Evolutionary conservation across 2,113 vertebrate genomes (phyloP), one percentile per base, ranked within the genome.

Genomic region (Petrocephalus microphthalmus): DNA sequence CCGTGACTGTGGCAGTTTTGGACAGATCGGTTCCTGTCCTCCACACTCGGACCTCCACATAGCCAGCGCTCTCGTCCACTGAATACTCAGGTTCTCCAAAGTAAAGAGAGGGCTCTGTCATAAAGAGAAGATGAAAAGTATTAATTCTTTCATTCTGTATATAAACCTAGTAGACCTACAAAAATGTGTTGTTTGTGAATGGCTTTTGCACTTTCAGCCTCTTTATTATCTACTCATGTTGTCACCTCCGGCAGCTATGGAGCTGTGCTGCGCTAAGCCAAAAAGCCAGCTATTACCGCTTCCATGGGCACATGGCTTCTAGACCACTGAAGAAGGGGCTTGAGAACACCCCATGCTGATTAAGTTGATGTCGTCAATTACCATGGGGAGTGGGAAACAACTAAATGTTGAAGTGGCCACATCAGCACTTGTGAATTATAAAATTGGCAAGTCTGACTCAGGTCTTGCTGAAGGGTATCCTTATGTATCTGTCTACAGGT

Each of bases 1-100:
- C 94, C 0, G 93, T 96, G 88, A 97, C 93, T 0, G 96, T 96
- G 2, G 96, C 95, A 0, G 92, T 93, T 92, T 96, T 96, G 42
- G 97, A 97, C 87, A 98, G 93, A 90, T 97, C 96, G 0, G 95
- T 95, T 3, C 97, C 97, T 7, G 95, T 96, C 90, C 96, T 95
- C 96, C 95, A 96, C 60, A 98, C 95, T 60, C 81, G 91, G 74
- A 97, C 96, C 88, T 97, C 96, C 67, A 97, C 91, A 0, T 94
- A 96, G 56, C 95, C 96, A 52, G 94, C 92, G 17, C 95, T 96
- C 93, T 97, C 96, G 42, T 96, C 94, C 37, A 94, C 93, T 0
- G 85, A 51, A 87, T 97, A 97, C 85, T 97, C 95, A 0, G 91
- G 91, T 86, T 95, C 94, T 29, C 94, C 95, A 33, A 97, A 97